Evolutionary conservation across 1,140 invertebrate genomes (phyloP).

Genomic region (Megalonaias nervosa): DNA sequence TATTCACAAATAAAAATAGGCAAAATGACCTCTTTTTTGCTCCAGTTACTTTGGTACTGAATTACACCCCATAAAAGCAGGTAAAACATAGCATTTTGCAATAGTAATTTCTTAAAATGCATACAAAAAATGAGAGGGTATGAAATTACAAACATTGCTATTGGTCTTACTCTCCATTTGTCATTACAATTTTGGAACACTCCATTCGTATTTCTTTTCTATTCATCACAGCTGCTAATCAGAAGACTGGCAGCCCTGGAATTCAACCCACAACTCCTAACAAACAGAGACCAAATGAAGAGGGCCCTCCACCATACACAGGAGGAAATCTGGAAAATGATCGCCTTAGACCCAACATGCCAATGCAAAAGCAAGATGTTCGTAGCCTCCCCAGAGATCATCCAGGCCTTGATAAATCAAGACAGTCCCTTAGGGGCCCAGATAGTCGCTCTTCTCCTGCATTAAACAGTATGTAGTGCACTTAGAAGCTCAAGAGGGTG

Average conservation of each 20-base stretch:
- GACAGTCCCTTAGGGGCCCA: conserved; percentile 35
- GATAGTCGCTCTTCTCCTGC: conserved; percentile 53
- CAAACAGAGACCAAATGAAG: conserved; percentile 47
- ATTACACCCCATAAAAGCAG: no score
- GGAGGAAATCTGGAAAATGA: conserved; percentile 25
- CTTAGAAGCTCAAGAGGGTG: neutral
- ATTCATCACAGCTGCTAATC: conserved; percentile 36
- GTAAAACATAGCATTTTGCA: no score
- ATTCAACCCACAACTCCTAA: conserved; percentile 25
- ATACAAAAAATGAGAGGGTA: no score
- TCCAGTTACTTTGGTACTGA: no score
- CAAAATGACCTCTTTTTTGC: no score
- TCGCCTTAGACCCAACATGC: conserved; percentile 10
- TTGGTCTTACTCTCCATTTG: no score
- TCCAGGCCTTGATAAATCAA: conserved; percentile 23
- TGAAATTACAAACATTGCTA: no score
- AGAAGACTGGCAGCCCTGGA: conserved; percentile 39
- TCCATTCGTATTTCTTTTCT: neutral
- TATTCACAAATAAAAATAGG: no score
- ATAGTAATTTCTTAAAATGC: no score
- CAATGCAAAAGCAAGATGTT: conserved; percentile 18
- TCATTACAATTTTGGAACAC: no score
- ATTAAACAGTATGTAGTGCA: conserved; percentile 49
- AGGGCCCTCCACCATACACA: conserved; percentile 53
- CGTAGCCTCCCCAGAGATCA: conserved; percentile 29